Evolutionary conservation across 1,140 invertebrate species (phyloP), one percentile per base, ranked within the genome.

Genomic region (Drosophila erecta): DNA sequence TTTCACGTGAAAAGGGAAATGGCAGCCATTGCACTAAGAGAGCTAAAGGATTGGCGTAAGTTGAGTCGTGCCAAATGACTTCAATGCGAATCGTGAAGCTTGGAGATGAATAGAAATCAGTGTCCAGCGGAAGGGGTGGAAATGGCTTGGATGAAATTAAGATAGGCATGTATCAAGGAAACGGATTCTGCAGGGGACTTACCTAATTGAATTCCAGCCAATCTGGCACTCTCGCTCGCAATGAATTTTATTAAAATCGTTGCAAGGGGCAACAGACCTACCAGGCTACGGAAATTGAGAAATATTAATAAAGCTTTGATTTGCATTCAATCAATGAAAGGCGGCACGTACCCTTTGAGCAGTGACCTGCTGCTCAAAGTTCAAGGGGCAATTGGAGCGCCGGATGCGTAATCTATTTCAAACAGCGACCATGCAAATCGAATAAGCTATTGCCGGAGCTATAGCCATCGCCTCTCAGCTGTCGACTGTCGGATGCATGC

Each of bases 331-430:
- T 80, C 81, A 76, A 57, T 22, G 71, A 43, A 44, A 37, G 59
- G 75, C 78, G 65, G 46, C 61, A 64, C 62, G 61, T 69, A 77
- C 43, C 30, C 41, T 65, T 79, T 81, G 81, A 85, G 51, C 76
- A 64, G 64, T 76, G 77, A 73, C 69, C 60, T 47, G 43, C 49
- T 35, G 24, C 33, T 69, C 66, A 71, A 76, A 79, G 51, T 64
- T 86, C 74, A 64, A 55, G 65, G 38, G 80, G 44, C 83, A 87
- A 87, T 87, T 86, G 83, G 83, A 78, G 87, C 70, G 69, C 61
- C 79, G 85, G 77, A 75, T 87, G 79, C 83, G 83, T 89, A 79
- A 89, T 79, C 84, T 77, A 87, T 89, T 76, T 79, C 75, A 62
- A 86, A 76, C 62, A 72, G 46, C 57, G 75, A 87, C 64, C 73